Evolutionary conservation across 2,797 vertebrate genomes (phyloP), one percentile per base, ranked within the genome.

Genomic region (Argya squamiceps): DNA sequence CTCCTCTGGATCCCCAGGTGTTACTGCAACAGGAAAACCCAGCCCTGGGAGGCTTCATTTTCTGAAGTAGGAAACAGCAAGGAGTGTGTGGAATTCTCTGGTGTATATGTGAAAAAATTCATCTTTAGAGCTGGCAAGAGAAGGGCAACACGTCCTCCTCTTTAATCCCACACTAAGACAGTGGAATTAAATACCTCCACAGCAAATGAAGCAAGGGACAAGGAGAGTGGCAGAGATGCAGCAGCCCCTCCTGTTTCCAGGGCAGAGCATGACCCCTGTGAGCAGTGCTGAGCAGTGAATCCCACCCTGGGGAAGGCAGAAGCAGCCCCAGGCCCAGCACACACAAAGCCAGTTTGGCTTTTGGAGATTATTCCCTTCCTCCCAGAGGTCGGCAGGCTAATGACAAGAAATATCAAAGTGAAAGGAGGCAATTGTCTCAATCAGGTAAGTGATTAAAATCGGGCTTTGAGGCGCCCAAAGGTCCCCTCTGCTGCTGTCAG

Each of bases 391-490:
- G 0, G 73, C 24, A 91, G 92, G 92, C 62, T 96, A 96, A 96
- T 79, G 73, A 75, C 82, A 94, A 91, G 88, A 50, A 93, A 91
- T 78, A 92, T 30, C 87, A 91, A 32, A 91, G 79, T 41, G 47
- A 95, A 89, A 90, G 62, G 69, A 88, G 58, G 47, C 29, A 49
- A 94, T 79, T 1, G 1, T 59, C 94, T 90, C 88, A 76, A 65
- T 84, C 84, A 81, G 70, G 67, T 75, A 22, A 94, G 80, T 90
- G 90, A 95, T 96, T 96, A 92, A 94, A 88, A 82, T 19, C 23
- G 11, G 47, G 14, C 70, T 94, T 87, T 89, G 81, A 87, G 88
- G 60, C 0, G 0, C 74, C 74, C 76, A 50, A 44, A 76, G 36
- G 76, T 84, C 65, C 32, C 46, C 0, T 2, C 15, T 73, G 79